Evolutionary conservation across 2,113 vertebrate species (phyloP), one percentile per base, ranked within the genome.

Genomic region (Burhinus oedicnemus): DNA sequence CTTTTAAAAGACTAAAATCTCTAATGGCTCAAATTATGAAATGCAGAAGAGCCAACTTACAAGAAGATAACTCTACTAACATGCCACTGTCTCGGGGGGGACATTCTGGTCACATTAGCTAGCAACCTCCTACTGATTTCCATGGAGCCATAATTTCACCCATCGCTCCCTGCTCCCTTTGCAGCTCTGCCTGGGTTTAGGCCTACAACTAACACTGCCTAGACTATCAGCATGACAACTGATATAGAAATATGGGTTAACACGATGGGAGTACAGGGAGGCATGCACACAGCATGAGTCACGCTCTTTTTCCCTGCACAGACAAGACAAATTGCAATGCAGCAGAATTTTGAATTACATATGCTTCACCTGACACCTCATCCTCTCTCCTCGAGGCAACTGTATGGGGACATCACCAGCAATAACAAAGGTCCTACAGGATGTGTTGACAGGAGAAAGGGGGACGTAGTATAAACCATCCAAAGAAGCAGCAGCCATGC

Each of bases 41-140:
- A 87, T 55, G 32, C 2, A 12, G 45, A 77, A 66, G 15, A 87
- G 45, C 8, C 36, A 74, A 16, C 16, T 69, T 57, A 75, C 2
- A 79, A 61, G 40, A 88, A 49, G 9, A 5, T 18, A 79, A 77
- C 11, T 68, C 47, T 54, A 62, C 29, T 78, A 84, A 90, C 9
- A 42, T 5, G 16, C 21, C 21, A 21, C 42, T 71, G 8, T 52
- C 36, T 71, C 0, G 0, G 19, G 8, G 8, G 45, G 8, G 3
- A 80, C 91, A 87, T 90, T 74, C 25, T 69, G 74, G 62, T 65
- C 61, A 61, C 18, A 17, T 3, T 54, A 78, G 23, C 32, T 91
- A 80, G 75, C 45, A 84, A 34, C 54, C 8, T 79, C 38, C 44
- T 65, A 38, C 45, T 47, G 26, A 90, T 12, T 77, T 68, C 62